A percentile compares a stretch with the other conserved stretches of the same genome.
phyloP scores from a whole-genome alignment of 2,113 vertebrate species.

The Acanthisitta chloris region DNA sequence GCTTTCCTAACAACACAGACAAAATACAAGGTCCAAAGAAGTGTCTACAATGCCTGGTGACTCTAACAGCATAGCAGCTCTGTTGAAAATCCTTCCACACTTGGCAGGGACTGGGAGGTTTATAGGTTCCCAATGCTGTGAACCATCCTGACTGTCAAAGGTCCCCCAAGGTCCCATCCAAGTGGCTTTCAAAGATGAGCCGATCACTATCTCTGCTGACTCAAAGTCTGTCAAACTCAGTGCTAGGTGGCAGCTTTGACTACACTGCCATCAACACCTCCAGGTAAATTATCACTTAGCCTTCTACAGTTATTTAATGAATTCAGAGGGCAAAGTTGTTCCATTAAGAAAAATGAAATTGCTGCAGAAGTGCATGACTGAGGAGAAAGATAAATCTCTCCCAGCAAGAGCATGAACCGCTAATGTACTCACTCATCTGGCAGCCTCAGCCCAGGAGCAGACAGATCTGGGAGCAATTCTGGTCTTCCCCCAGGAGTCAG shows the following conservation, averaged over 20 bases:
- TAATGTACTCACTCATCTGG: not conserved
- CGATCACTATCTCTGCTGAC: fast-evolving
- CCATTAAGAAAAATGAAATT: not conserved
- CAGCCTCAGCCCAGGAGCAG: not conserved
- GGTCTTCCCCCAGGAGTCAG: fast-evolving
- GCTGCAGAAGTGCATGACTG: not conserved
- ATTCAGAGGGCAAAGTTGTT: not conserved
- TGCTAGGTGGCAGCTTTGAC: not conserved
- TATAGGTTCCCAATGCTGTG: not conserved
- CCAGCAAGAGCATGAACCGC: fast-evolving
- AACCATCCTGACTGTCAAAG: not conserved
- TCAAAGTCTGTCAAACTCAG: not conserved
- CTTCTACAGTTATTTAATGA: not conserved
- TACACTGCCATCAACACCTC: not conserved
- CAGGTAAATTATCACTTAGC: not conserved
- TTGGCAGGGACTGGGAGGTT: not conserved
- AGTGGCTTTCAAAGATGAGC: not conserved
- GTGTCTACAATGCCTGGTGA: fast-evolving
- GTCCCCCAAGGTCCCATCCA: too few species aligned
- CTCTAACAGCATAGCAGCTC: fast-evolving
- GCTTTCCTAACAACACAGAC: not conserved
- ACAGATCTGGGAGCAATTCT: fast-evolving
- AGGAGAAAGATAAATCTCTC: not conserved
- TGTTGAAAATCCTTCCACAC: not conserved
- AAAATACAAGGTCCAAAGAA: not conserved